Percentiles rank a stretch among this genome's conserved stretches.
phyloP scores from a whole-genome alignment of 2,888 invertebrate genomes.

The Anticlea derivata region DNA sequence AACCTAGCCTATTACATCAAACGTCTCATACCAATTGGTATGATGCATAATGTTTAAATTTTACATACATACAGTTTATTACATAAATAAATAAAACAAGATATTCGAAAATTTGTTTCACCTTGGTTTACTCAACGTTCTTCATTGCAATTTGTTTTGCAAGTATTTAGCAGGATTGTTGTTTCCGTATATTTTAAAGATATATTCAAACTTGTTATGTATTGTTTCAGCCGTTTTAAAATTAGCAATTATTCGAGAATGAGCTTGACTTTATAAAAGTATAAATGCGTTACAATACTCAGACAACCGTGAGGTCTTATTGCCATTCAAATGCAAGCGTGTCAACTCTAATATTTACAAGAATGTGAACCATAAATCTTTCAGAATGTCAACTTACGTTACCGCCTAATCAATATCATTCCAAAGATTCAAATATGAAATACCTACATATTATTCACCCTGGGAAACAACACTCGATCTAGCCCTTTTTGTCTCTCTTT shows the following conservation, averaged over 20 bases:
- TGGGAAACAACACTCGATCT: too few relatives aligned
- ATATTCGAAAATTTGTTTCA: slow-evolving; percentile 26
- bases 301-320: too few relatives aligned
- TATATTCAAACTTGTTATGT: neutral
- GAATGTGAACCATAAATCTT: too few relatives aligned
- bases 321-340: too few relatives aligned
- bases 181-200: slow-evolving; percentile 20
- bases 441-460: too few relatives aligned
- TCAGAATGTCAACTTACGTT: too few relatives aligned
- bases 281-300: too few relatives aligned
- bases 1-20: slow-evolving; percentile 24
- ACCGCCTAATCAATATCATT: too few relatives aligned
- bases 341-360: too few relatives aligned
- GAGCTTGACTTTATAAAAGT: too few relatives aligned
- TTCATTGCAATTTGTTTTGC: slow-evolving; percentile 33
- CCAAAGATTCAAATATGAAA: too few relatives aligned
- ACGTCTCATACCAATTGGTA: slow-evolving; percentile 13
- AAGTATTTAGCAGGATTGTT: slow-evolving; percentile 27
- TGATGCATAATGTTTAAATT: slow-evolving; percentile 18
- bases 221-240: neutral
- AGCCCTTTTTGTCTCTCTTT: too few relatives aligned
- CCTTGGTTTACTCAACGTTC: slow-evolving; percentile 29
- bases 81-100: slow-evolving; percentile 29
- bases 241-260: neutral
- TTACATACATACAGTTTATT: slow-evolving; percentile 24